Conservation (phyloP, 2,888 invertebrate species). For the Calliopum simillimum region DNA sequence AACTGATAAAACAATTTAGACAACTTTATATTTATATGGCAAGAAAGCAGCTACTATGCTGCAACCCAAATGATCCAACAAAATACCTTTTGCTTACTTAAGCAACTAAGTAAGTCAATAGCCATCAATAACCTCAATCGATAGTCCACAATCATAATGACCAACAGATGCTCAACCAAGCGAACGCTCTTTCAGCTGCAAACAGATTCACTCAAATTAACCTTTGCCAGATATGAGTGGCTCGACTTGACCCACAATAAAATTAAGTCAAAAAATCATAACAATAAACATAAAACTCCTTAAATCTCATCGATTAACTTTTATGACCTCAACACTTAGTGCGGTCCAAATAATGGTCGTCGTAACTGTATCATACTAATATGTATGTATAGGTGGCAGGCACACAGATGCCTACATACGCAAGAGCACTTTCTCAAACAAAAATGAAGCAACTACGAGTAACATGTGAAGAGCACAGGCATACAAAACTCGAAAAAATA, state of each 20-base stretch:
- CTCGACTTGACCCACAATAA: neutral
- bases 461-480: neutral
- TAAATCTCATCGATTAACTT: constrained; percentile 26
- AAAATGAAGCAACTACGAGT: neutral
- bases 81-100: neutral
- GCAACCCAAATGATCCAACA: neutral
- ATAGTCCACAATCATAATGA: too few species aligned
- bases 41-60: too few species aligned
- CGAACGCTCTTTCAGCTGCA: too few species aligned
- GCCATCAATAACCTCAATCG: neutral
- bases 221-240: too few species aligned
- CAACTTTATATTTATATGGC: too few species aligned
- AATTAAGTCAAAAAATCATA: constrained; percentile 26
- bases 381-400: neutral
- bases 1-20: too few species aligned
- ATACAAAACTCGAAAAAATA: neutral
- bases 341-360: neutral
- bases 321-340: constrained; percentile 26
- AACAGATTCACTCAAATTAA: too few species aligned
- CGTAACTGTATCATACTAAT: neutral
- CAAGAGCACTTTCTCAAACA: neutral
- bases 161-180: too few species aligned
- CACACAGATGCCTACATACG: neutral
- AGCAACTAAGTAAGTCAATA: neutral
- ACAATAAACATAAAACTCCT: constrained; percentile 22